Evolutionary conservation across 2,113 vertebrate genomes (phyloP).

Genomic region (Tapirus terrestris): DNA sequence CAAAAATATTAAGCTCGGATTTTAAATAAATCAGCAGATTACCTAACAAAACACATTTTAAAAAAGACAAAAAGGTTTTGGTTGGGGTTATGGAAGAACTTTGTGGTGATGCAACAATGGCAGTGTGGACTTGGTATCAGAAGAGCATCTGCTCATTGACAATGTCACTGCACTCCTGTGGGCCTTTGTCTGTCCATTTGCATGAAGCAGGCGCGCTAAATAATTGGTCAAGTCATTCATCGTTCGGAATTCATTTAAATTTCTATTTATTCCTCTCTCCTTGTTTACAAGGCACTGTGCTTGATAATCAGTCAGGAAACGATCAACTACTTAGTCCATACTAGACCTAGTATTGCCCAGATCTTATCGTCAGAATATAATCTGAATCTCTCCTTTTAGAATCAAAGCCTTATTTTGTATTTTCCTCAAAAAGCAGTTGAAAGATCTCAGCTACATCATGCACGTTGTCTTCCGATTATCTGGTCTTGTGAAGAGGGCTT

Average conservation of each 20-base stretch:
- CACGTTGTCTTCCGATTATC: background rate
- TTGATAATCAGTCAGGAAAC: background rate
- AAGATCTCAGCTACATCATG: background rate
- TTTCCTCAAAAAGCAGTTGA: background rate
- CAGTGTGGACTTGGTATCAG: background rate
- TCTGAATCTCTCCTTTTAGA: background rate
- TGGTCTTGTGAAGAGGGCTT: background rate
- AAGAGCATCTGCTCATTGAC: background rate
- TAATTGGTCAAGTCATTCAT: background rate
- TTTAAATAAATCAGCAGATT: background rate
- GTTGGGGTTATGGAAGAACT: background rate
- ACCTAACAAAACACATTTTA: background rate
- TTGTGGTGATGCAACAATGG: too few species aligned
- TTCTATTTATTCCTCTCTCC: background rate
- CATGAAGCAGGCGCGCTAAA: background rate
- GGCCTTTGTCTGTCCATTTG: background rate
- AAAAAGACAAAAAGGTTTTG: background rate
- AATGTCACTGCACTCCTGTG: background rate
- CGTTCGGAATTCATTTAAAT: background rate
- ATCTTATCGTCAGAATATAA: background rate
- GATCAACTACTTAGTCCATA: background rate
- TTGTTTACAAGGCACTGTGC: background rate
- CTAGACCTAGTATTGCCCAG: background rate
- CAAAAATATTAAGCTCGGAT: background rate
- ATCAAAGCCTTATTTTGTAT: background rate